Evolutionary conservation across 2,888 invertebrate genomes (phyloP).

Genomic region (Liopterus haemorrhoidalis): DNA sequence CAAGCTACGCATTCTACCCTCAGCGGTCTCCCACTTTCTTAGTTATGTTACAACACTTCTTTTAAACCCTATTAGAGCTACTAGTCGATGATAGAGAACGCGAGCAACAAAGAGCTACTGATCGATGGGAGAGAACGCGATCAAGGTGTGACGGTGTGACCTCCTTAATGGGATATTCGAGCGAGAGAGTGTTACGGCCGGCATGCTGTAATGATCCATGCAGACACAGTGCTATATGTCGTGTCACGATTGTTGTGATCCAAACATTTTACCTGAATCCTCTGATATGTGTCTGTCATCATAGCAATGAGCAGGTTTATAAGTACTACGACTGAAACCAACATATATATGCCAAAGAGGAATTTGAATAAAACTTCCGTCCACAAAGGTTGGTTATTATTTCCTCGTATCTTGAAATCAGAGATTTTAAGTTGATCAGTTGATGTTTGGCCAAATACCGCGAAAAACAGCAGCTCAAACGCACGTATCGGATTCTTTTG

Average conservation of each 20-base stretch:
- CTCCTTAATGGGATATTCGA: no score
- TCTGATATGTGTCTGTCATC: conserved; percentile 99
- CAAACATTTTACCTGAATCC: conserved; percentile 77
- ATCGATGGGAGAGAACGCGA: no score
- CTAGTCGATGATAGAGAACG: no score
- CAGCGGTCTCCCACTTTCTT: no score
- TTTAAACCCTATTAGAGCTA: no score
- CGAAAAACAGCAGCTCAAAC: conserved; percentile 97
- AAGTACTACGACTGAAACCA: conserved; percentile 97
- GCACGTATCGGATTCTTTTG: conserved; percentile 86
- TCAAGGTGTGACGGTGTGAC: no score
- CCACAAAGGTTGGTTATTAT: conserved; percentile 67
- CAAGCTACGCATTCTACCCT: no score
- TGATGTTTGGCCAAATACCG: conserved; percentile 92
- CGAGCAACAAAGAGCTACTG: no score
- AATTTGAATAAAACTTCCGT: conserved; percentile 82
- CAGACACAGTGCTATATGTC: conserved; percentile 5
- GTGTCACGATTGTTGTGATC: conserved; percentile 16
- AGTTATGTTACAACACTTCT: no score
- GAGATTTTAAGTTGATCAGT: conserved; percentile 71
- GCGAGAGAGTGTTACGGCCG: no score
- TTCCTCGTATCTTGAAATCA: conserved; percentile 49
- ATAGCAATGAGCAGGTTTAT: conserved; percentile 99
- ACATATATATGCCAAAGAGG: conserved; percentile 91
- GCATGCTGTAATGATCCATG: no score